Percentiles rank a stretch among this genome's conserved stretches.
Conservation (phyloP, 2,113 vertebrate genomes). For the Larimichthys polyactis region DNA sequence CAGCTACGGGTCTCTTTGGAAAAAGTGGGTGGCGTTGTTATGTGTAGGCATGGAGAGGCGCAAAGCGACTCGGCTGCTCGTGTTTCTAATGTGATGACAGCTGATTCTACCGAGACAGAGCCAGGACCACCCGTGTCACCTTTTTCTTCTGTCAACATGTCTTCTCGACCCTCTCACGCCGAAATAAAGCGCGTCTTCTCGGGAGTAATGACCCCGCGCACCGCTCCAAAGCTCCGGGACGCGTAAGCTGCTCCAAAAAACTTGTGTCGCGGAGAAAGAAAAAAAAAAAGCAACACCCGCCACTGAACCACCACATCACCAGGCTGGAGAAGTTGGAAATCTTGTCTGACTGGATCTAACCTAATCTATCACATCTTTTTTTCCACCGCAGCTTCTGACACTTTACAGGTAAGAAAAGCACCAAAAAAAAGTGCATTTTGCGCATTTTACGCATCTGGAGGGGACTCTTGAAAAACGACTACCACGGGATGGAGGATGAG, state of each 20-base stretch:
- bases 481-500: background rate
- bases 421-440: background rate
- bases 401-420: constrained; percentile 47
- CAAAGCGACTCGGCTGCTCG: constrained; percentile 36
- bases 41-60: constrained; percentile 74
- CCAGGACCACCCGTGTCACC: constrained; percentile 13
- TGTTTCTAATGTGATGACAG: constrained; percentile 78
- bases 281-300: constrained; percentile 15
- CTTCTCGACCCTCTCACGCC: background rate
- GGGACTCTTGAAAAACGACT: background rate
- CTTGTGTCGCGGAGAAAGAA: constrained; percentile 30
- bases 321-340: constrained; percentile 55
- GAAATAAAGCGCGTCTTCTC: background rate
- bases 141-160: background rate
- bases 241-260: constrained; percentile 45
- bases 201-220: background rate
- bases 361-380: background rate
- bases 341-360: constrained; percentile 53
- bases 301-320: constrained; percentile 48
- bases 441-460: no score
- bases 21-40: constrained; percentile 78
- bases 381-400: background rate
- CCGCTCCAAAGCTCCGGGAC: background rate
- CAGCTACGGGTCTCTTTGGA: constrained; percentile 53
- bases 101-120: constrained; percentile 67